Evolutionary conservation across 2,797 vertebrate genomes (phyloP).

Genomic region (Pitangus sulphuratus): DNA sequence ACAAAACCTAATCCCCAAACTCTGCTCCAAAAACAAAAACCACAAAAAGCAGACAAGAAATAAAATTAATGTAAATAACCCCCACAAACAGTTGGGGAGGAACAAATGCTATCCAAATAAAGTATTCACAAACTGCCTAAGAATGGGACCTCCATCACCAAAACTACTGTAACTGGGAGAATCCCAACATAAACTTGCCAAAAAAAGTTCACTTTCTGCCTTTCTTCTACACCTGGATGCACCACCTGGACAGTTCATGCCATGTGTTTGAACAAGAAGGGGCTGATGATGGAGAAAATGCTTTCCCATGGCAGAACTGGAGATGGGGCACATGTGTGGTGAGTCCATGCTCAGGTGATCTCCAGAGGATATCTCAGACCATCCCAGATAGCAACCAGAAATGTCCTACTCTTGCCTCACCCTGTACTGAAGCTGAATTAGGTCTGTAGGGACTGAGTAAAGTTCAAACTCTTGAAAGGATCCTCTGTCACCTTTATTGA

Average conservation of each 20-base stretch:
- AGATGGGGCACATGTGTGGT: fast-evolving
- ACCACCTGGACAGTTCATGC: neutral
- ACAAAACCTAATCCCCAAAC: neutral
- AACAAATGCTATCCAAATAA: neutral
- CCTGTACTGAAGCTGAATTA: neutral
- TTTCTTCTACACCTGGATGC: neutral
- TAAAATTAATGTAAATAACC: neutral
- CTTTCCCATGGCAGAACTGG: fast-evolving
- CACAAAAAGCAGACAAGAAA: neutral
- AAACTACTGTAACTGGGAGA: neutral
- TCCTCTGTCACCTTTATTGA: neutral
- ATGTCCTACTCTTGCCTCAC: neutral
- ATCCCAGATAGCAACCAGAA: neutral
- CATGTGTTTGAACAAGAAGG: fast-evolving
- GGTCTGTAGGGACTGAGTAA: neutral
- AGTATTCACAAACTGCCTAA: neutral
- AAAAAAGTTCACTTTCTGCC: neutral
- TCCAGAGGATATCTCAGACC: neutral
- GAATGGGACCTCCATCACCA: neutral
- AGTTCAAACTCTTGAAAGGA: neutral
- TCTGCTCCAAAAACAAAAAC: neutral
- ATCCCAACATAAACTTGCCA: neutral
- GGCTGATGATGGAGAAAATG: neutral
- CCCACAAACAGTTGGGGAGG: fast-evolving
- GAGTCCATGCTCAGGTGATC: fast-evolving